Evolutionary conservation across 2,113 vertebrate genomes (phyloP), one percentile per base, ranked within the genome.

Genomic region (Eptatretus burgeri): DNA sequence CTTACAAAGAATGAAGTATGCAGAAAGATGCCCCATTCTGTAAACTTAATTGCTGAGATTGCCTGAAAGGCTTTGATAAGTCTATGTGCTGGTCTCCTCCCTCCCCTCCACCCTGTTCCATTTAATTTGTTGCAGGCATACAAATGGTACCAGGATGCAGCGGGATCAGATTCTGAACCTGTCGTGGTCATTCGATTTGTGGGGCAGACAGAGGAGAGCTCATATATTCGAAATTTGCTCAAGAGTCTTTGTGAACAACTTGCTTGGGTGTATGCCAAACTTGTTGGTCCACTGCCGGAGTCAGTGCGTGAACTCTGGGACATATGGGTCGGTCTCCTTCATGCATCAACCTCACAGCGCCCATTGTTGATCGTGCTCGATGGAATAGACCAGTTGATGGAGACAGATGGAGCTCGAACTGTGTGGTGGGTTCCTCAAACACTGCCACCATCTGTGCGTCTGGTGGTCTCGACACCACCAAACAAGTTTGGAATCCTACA

Each of bases 361-460:
- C 91, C 91, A 0, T 71, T 96, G 67, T 78, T 96, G 51, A 83
- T 98, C 62, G 76, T 98, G 69, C 77, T 98, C 0, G 91, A 98
- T 65, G 75, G 86, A 65, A 74, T 96, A 49, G 91, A 98, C 69
- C 87, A 98, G 68, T 79, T 98, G 50, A 80, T 84, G 2, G 91
- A 96, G 13, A 76, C 68, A 0, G 86, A 98, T 1, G 91, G 93
- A 2, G 85, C 84, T 17, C 81, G 87, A 68, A 93, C 89, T 70
- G 77, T 95, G 16, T 98, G 91, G 91, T 98, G 91, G 91, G 82
- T 98, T 51, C 91, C 91, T 5, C 66, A 81, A 52, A 82, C 91
- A 68, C 80, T 98, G 69, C 89, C 91, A 65, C 81, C 80, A 68
- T 89, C 84, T 0, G 91, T 91, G 17, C 78, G 91, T 62, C 80